These are phyloP conservation scores for Laticauda colubrina DNA, from an alignment of 2,113 vertebrate species.

Conservation along the genomic window DNA sequence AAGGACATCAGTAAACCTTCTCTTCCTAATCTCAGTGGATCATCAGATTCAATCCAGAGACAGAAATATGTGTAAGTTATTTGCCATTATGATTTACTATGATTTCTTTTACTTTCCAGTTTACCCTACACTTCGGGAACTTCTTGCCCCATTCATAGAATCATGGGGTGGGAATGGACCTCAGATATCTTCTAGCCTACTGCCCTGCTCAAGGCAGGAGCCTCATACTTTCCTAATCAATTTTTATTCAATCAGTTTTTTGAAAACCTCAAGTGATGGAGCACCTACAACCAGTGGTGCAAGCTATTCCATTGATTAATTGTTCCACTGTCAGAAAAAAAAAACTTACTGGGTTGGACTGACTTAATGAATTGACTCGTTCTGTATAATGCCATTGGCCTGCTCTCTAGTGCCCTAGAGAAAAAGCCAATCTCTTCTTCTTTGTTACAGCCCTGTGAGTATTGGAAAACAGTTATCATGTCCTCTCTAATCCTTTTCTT, in stretches of 20 bases:
- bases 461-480: too few relatives aligned
- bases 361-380: neutral
- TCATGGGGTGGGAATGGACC: neutral
- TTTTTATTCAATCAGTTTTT: neutral
- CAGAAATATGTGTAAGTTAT: neutral
- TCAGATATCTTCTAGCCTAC: neutral
- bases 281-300: neutral
- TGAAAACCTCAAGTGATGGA: neutral
- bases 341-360: neutral
- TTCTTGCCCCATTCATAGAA: neutral
- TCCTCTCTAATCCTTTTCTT: too few relatives aligned
- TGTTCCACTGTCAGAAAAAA: neutral
- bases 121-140: neutral
- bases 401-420: too few relatives aligned
- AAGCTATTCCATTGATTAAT: neutral
- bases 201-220: too few relatives aligned
- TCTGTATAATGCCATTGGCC: neutral
- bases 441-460: too few relatives aligned
- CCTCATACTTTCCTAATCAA: neutral
- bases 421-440: too few relatives aligned
- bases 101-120: neutral
- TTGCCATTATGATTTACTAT: neutral
- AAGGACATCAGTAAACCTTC: neutral
- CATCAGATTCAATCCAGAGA: neutral
- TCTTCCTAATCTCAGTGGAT: neutral